Conservation (phyloP, 2,797 vertebrate genomes). For the Emydoidea blandingii region DNA sequence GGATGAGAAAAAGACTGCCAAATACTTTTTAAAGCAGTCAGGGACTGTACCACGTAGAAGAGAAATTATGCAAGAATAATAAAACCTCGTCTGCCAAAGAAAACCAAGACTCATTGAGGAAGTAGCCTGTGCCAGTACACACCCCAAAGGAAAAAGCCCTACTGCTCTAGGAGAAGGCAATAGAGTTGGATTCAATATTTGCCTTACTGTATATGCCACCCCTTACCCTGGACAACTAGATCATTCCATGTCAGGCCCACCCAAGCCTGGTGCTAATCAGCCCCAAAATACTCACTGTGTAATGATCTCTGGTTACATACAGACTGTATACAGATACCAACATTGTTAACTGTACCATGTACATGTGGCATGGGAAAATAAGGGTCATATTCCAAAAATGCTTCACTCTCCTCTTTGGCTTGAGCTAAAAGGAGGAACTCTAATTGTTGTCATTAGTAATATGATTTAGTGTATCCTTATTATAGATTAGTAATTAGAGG, state of each 20-base stretch:
- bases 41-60: constrained; percentile 53
- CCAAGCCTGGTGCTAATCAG: constrained; percentile 21
- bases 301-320: background rate
- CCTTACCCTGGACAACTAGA: background rate
- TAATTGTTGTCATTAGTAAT: background rate
- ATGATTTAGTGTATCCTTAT: background rate
- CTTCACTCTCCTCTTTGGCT: background rate
- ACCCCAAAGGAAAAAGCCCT: constrained; percentile 74
- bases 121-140: constrained; percentile 74
- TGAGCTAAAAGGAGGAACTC: background rate
- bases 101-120: constrained; percentile 70
- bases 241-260: constrained; percentile 1
- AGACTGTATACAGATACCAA: background rate
- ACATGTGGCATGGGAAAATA: background rate
- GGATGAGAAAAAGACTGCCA: constrained; percentile 39
- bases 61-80: constrained; percentile 70
- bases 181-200: constrained; percentile 34
- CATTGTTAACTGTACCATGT: background rate
- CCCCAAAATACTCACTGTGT: background rate
- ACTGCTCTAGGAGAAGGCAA: constrained; percentile 66
- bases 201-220: background rate
- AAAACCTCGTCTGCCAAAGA: constrained; percentile 74
- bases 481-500: background rate
- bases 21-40: constrained; percentile 67
- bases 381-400: background rate